These are phyloP conservation scores for Simalia tracyae DNA, from an alignment of 2,797 vertebrate species.

Conservation along the genomic window DNA sequence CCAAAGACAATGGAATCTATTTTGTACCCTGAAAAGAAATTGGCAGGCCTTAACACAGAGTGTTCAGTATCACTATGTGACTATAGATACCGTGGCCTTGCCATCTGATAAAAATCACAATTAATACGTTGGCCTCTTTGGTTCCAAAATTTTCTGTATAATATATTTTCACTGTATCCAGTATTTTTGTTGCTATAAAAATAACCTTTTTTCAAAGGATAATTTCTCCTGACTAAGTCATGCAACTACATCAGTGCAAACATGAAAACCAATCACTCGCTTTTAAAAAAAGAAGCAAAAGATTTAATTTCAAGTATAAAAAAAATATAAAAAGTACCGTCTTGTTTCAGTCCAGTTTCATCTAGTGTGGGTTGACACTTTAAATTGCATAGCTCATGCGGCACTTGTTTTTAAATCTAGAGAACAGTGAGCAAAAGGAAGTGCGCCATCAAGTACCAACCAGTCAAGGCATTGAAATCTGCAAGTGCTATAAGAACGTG, in stretches of 20 bases:
- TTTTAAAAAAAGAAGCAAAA: constrained; percentile 96
- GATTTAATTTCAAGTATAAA: constrained; percentile 99
- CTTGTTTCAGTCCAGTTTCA: constrained; percentile 84
- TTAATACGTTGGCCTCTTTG: constrained; percentile 97
- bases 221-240: constrained; percentile 87
- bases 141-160: constrained; percentile 97
- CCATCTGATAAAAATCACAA: constrained; percentile 89
- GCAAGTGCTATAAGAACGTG: constrained; percentile 94
- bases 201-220: constrained; percentile 93
- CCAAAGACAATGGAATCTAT: constrained; percentile 87
- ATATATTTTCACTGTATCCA: constrained; percentile 94
- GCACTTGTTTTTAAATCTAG: constrained; percentile 83
- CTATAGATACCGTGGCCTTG: constrained; percentile 77
- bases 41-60: constrained; percentile 87
- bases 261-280: constrained; percentile 97
- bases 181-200: constrained; percentile 95
- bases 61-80: constrained; percentile 83
- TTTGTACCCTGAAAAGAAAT: constrained; percentile 93
- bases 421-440: constrained; percentile 77
- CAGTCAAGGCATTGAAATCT: constrained; percentile 91
- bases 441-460: constrained; percentile 81
- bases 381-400: constrained; percentile 98
- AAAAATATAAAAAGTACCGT: constrained; percentile 85
- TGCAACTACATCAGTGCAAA: constrained; percentile 99
- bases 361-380: constrained; percentile 88